Evolutionary conservation across 2,113 vertebrate genomes (phyloP).

Genomic region (Apistogramma diplotaenia): DNA sequence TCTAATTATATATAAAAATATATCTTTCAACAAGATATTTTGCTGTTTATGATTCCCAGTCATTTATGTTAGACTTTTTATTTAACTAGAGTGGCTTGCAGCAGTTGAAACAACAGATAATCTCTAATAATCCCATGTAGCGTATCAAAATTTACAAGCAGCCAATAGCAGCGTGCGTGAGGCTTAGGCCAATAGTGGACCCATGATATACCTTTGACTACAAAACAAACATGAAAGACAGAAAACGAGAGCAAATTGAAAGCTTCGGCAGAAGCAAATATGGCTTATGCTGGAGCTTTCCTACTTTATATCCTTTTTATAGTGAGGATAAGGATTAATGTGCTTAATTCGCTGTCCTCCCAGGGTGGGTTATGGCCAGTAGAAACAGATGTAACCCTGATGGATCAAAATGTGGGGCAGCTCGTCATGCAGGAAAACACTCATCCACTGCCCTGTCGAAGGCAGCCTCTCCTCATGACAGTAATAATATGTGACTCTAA

Average conservation of each 20-base stretch:
- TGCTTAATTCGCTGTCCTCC: slow-evolving; percentile 56
- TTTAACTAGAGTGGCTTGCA: slow-evolving; percentile 22
- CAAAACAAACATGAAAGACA: slow-evolving; percentile 12
- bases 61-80: slow-evolving; percentile 7
- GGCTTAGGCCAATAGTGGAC: slow-evolving; percentile 23
- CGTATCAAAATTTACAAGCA: slow-evolving; percentile 35
- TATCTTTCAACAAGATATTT: background rate
- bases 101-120: slow-evolving; percentile 30
- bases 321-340: slow-evolving; percentile 61
- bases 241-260: slow-evolving; percentile 10
- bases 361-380: slow-evolving; percentile 42
- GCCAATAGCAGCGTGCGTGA: slow-evolving; percentile 32
- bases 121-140: slow-evolving; percentile 49
- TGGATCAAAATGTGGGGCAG: slow-evolving; percentile 66
- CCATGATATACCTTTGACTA: slow-evolving; percentile 11
- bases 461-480: background rate
- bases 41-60: background rate
- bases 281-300: slow-evolving; percentile 36
- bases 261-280: background rate
- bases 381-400: slow-evolving; percentile 59
- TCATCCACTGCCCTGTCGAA: slow-evolving; percentile 23
- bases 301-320: slow-evolving; percentile 40
- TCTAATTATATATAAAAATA: background rate
- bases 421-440: slow-evolving; percentile 43
- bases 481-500: background rate